phyloP scores from a whole-genome alignment of 1,140 invertebrate species.

The Brachionus manjavacas region DNA sequence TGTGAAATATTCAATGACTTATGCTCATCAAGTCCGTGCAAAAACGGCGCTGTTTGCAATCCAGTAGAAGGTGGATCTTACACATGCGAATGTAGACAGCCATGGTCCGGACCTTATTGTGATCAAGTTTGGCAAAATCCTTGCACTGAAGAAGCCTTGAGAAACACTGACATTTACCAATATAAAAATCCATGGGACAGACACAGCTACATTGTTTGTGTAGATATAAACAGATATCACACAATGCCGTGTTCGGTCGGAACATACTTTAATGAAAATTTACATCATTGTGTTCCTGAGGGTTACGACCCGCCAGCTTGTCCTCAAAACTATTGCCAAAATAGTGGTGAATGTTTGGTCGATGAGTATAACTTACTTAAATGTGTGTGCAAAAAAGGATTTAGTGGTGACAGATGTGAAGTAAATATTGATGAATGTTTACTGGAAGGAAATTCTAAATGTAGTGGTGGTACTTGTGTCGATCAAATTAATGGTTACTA shows the following conservation, averaged over 20 bases:
- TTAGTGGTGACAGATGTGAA: slow-evolving; percentile 37
- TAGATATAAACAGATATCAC: slow-evolving; percentile 37
- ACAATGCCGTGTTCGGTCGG: slow-evolving; percentile 37
- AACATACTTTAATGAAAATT: slow-evolving; percentile 36
- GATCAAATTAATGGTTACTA: slow-evolving; percentile 36
- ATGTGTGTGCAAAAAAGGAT: slow-evolving; percentile 36
- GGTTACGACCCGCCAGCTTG: slow-evolving; percentile 37
- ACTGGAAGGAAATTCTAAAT: slow-evolving; percentile 7
- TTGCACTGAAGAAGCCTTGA: neutral
- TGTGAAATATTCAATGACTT: slow-evolving; percentile 37
- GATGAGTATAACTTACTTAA: slow-evolving; percentile 17
- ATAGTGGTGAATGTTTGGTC: slow-evolving; percentile 33
- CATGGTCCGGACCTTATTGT: slow-evolving; percentile 12
- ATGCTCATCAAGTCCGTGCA: slow-evolving; percentile 45
- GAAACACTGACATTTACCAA: slow-evolving; percentile 8
- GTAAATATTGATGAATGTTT: slow-evolving; percentile 40
- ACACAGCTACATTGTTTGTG: slow-evolving; percentile 31
- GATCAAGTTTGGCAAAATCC: slow-evolving; percentile 38
- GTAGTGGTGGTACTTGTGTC: slow-evolving; percentile 11
- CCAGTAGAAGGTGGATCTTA: slow-evolving; percentile 18
- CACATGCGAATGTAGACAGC: slow-evolving; percentile 10
- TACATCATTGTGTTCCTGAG: slow-evolving; percentile 39
- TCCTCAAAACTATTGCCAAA: neutral
- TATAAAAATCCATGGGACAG: slow-evolving; percentile 29
- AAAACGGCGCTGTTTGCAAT: slow-evolving; percentile 15